Conservation (phyloP, 1,140 invertebrate species). For the Drosophila novamexicana region DNA sequence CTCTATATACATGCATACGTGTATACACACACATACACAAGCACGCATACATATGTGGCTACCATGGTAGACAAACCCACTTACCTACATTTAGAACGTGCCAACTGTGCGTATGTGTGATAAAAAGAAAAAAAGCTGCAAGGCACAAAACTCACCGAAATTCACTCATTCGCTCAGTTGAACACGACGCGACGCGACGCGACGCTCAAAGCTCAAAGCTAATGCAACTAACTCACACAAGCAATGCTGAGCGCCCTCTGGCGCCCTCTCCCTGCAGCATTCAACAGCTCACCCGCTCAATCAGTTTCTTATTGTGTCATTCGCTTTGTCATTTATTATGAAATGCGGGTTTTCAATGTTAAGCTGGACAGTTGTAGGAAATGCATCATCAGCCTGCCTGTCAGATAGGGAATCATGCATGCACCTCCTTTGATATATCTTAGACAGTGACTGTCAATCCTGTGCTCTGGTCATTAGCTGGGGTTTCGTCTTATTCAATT, state of each 20-base stretch:
- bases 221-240: conserved; percentile 60
- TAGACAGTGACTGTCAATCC: no score
- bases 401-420: no score
- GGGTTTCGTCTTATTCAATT: no score
- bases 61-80: conserved; percentile 44
- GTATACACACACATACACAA: conserved; percentile 24
- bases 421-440: no score
- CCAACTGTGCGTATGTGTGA: conserved; percentile 72
- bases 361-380: conserved; percentile 5
- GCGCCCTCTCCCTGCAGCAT: not conserved
- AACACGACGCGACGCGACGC: conserved; percentile 26
- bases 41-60: conserved; percentile 14
- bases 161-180: conserved; percentile 63
- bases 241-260: conserved; percentile 6
- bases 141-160: conserved; percentile 37
- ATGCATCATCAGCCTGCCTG: not conserved
- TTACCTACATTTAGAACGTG: conserved; percentile 75
- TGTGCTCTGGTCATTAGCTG: no score
- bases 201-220: conserved; percentile 50
- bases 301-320: conserved; percentile 39
- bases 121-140: conserved; percentile 31
- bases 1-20: conserved; percentile 33
- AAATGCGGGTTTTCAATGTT: conserved; percentile 40
- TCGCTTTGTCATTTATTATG: conserved; percentile 29
- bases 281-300: conserved; percentile 1